A percentile compares a stretch with the other conserved stretches of the same genome.
These are phyloP conservation scores for Zapus hudsonius DNA, from an alignment of 2,113 vertebrate species.

Conservation along the genomic window DNA sequence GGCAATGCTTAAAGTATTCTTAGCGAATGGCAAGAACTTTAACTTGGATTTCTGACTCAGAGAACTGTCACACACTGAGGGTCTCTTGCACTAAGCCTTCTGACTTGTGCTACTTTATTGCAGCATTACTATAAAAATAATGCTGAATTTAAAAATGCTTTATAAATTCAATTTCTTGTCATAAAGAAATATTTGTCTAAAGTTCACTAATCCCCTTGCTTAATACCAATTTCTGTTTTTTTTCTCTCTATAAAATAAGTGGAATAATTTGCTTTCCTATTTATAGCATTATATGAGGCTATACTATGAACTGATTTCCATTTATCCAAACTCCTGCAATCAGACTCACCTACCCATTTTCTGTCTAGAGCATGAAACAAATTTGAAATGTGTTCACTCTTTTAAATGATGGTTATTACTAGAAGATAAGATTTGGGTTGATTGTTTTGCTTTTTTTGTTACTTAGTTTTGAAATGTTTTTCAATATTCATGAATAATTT, in stretches of 20 bases:
- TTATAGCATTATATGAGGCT: background rate
- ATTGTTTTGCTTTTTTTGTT: background rate
- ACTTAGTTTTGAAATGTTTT: constrained; percentile 16
- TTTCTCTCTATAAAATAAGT: background rate
- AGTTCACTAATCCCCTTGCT: background rate
- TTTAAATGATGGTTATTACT: constrained; percentile 40
- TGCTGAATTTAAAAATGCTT: background rate
- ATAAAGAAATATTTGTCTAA: background rate
- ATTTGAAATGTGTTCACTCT: background rate
- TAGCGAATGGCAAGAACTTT: background rate
- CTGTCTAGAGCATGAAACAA: background rate
- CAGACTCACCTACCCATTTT: background rate
- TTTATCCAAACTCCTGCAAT: background rate
- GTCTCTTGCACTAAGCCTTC: background rate
- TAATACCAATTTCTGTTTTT: constrained; percentile 9
- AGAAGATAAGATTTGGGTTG: background rate
- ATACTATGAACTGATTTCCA: constrained; percentile 46
- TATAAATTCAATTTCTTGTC: constrained; percentile 10
- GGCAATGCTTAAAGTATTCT: background rate
- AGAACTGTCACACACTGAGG: background rate
- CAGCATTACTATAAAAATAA: background rate
- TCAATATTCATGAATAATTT: background rate
- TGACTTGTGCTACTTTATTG: background rate
- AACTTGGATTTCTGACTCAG: background rate
- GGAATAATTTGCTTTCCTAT: background rate